Percentiles rank a stretch among this genome's conserved stretches.
Evolutionary conservation across 2,113 vertebrate species (phyloP).

Genomic region (Crypturellus undulatus): DNA sequence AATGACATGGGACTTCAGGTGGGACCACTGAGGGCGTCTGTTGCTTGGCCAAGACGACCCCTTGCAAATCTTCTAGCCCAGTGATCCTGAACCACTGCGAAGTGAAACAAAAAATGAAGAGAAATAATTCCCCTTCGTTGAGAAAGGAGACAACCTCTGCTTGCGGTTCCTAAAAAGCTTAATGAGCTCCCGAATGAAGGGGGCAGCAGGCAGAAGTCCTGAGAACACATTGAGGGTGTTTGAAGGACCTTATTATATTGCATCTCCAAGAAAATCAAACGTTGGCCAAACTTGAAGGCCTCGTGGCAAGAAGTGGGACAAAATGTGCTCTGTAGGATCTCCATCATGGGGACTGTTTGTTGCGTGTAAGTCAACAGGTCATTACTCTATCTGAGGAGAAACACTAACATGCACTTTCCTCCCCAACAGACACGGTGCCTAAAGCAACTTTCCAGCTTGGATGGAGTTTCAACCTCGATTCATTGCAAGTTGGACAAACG

Average conservation of each 20-base stretch:
- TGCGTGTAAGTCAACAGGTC: not conserved
- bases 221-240: not conserved
- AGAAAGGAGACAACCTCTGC: not conserved
- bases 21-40: not conserved
- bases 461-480: not conserved
- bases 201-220: not conserved
- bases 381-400: not conserved
- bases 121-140: not conserved
- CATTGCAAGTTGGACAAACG: not conserved
- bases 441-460: not conserved
- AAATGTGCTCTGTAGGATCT: accelerated
- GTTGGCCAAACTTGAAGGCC: not conserved
- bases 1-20: not conserved
- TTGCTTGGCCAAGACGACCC: not conserved
- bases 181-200: not conserved
- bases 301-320: not conserved
- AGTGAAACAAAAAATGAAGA: not conserved
- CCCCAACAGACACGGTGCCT: not conserved
- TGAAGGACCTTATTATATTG: not conserved
- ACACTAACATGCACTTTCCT: accelerated
- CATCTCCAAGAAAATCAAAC: not conserved
- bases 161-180: not conserved
- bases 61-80: not conserved
- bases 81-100: accelerated
- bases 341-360: not conserved